A percentile compares a stretch with the other conserved stretches of the same genome.
Conservation (phyloP, 2,888 invertebrate species). For the Brachylomia viminalis region DNA sequence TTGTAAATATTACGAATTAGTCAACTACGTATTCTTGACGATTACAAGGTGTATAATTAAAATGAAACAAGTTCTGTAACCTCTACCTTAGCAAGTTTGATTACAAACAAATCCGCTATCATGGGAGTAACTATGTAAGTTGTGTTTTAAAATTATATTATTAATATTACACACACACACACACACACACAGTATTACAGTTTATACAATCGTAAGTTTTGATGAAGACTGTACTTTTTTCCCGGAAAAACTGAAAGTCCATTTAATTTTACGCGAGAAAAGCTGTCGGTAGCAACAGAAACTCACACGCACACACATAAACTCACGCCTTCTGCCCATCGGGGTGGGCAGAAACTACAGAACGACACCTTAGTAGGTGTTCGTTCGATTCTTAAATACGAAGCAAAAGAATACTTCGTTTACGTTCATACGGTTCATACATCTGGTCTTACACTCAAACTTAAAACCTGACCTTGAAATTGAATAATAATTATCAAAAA, state of each 20-base stretch:
- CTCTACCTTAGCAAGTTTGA: constrained; percentile 21
- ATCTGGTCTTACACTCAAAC: not conserved
- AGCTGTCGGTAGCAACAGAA: too few relatives aligned
- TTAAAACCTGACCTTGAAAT: too few relatives aligned
- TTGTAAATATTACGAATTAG: not conserved
- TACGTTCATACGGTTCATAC: not conserved
- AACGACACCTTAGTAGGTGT: too few relatives aligned
- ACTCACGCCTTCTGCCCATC: not conserved
- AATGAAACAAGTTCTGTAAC: constrained; percentile 35
- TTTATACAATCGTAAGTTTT: too few relatives aligned
- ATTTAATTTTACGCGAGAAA: too few relatives aligned
- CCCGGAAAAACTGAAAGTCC: too few relatives aligned
- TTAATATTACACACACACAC: not conserved
- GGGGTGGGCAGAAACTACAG: not conserved
- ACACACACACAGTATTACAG: too few relatives aligned
- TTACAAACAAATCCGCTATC: constrained; percentile 53
- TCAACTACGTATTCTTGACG: not conserved
- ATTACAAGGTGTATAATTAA: not conserved
- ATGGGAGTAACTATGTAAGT: constrained; percentile 93
- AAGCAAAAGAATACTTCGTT: too few relatives aligned
- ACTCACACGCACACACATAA: too few relatives aligned
- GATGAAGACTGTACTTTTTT: too few relatives aligned
- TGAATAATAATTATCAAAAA: too few relatives aligned
- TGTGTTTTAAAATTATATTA: not conserved
- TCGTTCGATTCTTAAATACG: too few relatives aligned